Evolutionary conservation across 2,888 invertebrate species (phyloP), one percentile per base, ranked within the genome.

Genomic region (Lordiphosa fenestrarum): DNA sequence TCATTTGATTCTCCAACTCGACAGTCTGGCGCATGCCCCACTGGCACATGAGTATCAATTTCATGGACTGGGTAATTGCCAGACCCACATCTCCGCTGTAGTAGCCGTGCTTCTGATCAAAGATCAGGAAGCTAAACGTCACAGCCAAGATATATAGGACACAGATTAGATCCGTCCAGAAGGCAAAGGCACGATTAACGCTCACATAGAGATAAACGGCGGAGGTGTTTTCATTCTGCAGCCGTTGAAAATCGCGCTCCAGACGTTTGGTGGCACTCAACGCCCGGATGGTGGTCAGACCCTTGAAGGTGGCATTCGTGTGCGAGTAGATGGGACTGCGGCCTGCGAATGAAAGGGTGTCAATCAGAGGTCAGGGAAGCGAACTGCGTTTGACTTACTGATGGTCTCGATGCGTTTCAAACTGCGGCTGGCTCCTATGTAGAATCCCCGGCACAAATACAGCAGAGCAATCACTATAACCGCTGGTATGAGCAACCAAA

Each of bases 121-220:
- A 89, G 0, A 95, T 88, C 39, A 98, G 92, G 88, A 97, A 96
- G 77, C 95, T 95, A 78, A 96, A 92, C 0, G 97, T 95, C 0
- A 98, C 97, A 41, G 95, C 88, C 0, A 93, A 92, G 57, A 98
- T 95, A 89, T 97, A 98, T 1, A 95, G 71, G 0, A 96, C 93
- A 85, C 98, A 98, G 50, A 98, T 92, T 65, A 96, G 91, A 88
- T 99, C 99, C 71, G 98, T 91, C 93, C 96, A 96, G 81, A 97
- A 94, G 0, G 97, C 98, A 85, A 99, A 97, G 76, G 98, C 98
- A 58, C 98, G 93, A 12, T 96, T 95, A 6, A 95, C 94, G 0
- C 95, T 93, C 40, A 98, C 93, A 87, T 96, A 96, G 62, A 96
- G 90, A 86, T 91, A 91, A 92, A 94, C 94, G 0, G 95, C 93